Conservation (phyloP, 2,113 vertebrate species). For the Channa argus region DNA sequence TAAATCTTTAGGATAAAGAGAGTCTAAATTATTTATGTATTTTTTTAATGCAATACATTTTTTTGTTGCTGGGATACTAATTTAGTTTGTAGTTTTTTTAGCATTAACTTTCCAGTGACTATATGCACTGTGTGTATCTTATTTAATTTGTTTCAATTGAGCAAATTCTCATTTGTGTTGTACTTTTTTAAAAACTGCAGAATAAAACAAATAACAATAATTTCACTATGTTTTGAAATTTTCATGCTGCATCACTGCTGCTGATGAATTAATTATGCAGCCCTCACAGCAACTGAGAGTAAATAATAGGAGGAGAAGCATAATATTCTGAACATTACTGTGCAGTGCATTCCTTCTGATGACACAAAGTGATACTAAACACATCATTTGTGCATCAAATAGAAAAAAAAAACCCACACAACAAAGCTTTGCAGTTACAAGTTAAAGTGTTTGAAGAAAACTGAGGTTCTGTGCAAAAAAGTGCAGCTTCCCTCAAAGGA, state of each 20-base stretch:
- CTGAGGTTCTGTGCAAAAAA: slow-evolving; percentile 71
- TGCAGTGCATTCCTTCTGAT: slow-evolving; percentile 53
- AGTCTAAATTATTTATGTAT: too few relatives aligned
- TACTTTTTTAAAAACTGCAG: background rate
- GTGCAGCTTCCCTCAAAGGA: slow-evolving; percentile 56
- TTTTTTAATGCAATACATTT: too few relatives aligned
- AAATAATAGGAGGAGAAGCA: background rate
- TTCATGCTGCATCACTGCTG: background rate
- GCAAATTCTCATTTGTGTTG: too few relatives aligned
- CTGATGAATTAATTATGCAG: slow-evolving; percentile 6
- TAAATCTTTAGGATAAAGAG: too few relatives aligned
- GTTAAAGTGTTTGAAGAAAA: slow-evolving; percentile 53
- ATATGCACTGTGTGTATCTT: too few relatives aligned
- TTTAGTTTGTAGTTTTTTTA: too few relatives aligned
- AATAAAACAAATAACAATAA: background rate
- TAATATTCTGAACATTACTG: slow-evolving; percentile 19
- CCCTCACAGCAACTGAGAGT: background rate
- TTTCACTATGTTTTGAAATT: too few relatives aligned
- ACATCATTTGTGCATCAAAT: slow-evolving; percentile 46
- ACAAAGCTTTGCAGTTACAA: slow-evolving; percentile 29
- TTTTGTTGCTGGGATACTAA: too few relatives aligned
- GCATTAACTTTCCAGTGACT: too few relatives aligned
- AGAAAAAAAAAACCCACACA: slow-evolving; percentile 28
- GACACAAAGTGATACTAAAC: slow-evolving; percentile 47
- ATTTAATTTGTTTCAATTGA: too few relatives aligned